phyloP scores from a whole-genome alignment of 2,113 vertebrate genomes.

The Cathartes aura region DNA sequence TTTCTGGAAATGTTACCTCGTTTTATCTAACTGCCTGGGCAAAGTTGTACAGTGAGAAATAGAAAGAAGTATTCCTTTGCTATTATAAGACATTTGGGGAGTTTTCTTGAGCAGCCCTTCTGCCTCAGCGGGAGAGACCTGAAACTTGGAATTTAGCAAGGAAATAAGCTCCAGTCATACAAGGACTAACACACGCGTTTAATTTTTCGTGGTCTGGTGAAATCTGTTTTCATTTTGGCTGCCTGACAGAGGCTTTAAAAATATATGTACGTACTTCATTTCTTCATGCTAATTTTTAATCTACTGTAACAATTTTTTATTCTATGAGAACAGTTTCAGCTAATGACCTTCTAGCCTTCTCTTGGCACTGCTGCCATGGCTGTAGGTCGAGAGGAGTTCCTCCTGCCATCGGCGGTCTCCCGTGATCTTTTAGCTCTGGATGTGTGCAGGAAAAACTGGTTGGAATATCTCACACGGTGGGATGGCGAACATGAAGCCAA shows the following conservation, averaged over 20 bases:
- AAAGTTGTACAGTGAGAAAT: background rate
- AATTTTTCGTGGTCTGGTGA: slow-evolving; percentile 60
- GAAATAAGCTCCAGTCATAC: slow-evolving; percentile 15
- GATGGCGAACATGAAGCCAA: background rate
- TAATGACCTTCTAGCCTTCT: slow-evolving; percentile 28
- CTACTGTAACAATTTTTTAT: slow-evolving; percentile 45
- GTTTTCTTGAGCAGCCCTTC: slow-evolving; percentile 2
- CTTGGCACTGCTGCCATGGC: background rate
- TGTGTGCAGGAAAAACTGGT: background rate
- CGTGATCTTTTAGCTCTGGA: background rate
- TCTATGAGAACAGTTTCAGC: background rate
- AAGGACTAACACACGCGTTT: background rate
- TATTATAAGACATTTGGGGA: background rate
- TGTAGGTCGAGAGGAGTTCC: background rate
- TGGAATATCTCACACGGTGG: background rate
- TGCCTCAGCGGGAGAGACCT: background rate
- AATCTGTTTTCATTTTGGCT: slow-evolving; percentile 60
- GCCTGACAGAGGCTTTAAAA: slow-evolving; percentile 45
- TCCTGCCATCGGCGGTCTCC: background rate
- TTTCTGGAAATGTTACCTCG: background rate
- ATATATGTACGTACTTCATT: slow-evolving; percentile 11
- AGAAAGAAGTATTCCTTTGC: background rate
- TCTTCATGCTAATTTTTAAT: slow-evolving; percentile 69
- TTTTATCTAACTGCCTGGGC: background rate
- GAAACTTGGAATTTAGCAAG: slow-evolving; percentile 35